Conservation (phyloP, 2,888 invertebrate genomes). For the Cantharis rustica region DNA sequence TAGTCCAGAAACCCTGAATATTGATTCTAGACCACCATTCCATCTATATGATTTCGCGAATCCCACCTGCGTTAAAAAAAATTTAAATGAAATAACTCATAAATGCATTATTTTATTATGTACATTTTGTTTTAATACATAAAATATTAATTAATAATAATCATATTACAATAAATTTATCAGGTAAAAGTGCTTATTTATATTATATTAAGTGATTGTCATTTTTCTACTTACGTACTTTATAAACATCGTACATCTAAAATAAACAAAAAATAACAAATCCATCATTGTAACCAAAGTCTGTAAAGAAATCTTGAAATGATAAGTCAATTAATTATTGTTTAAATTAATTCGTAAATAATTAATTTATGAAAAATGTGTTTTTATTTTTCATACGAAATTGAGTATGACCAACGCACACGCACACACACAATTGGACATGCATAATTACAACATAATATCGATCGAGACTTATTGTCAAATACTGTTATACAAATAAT, state of each 20-base stretch:
- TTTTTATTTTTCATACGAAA: neutral
- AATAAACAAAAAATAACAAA: neutral
- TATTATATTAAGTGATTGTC: neutral
- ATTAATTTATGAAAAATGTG: neutral
- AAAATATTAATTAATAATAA: neutral
- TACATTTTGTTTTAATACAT: neutral
- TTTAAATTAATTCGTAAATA: neutral
- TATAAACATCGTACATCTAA: neutral
- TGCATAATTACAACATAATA: neutral
- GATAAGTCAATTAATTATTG: too few relatives aligned
- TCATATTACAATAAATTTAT: neutral
- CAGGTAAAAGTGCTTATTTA: neutral
- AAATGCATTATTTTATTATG: neutral
- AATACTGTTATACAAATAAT: neutral
- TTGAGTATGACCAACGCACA: neutral
- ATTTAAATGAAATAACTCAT: neutral
- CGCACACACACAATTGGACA: neutral
- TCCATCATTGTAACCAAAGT: neutral
- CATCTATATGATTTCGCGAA: too few relatives aligned
- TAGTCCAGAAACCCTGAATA: too few relatives aligned
- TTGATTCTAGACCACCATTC: too few relatives aligned
- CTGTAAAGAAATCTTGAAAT: neutral
- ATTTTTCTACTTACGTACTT: neutral
- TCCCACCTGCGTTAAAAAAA: neutral
- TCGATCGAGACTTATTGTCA: neutral